Base-by-base conservation (phyloP, 2,113 vertebrate species). In the Catharus minimus region DNA sequence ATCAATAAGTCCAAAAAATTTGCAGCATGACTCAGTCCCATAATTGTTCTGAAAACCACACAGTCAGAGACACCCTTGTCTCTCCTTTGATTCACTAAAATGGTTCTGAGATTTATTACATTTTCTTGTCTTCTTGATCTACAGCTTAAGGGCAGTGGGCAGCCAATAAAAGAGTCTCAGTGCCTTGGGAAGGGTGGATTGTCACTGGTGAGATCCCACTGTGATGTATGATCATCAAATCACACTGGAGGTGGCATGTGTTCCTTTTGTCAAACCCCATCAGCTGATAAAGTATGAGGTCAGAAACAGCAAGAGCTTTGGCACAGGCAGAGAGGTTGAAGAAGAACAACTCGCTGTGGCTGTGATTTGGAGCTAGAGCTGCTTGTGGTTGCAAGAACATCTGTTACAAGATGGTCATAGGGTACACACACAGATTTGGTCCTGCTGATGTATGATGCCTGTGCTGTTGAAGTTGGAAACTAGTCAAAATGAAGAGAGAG, bases 1-100 rank as follows among this genome's bases (percentile, higher is more conserved):
- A 92, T 84, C 83, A 92, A 61, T 62, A 47, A 81, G 55, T 87
- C 81, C 66, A 93, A 58, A 85, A 90, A 69, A 94, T 85, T 28
- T 93, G 77, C 77, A 85, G 89, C 78, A 66, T 95, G 92, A 92
- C 86, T 95, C 91, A 89, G 55, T 92, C 67, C 60, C 81, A 56
- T 95, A 93, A 95, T 94, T 95, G 93, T 95, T 95, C 71, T 88
- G 93, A 87, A 94, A 97, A 91, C 83, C 89, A 88, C 75, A 90
- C 53, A 90, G 60, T 71, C 85, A 71, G 85, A 79, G 88, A 93
- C 87, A 92, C 72, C 87, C 93, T 93, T 7, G 41, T 88, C 82
- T 95, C 77, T 68, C 41, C 80, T 95, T 91, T 96, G 94, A 97
- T 97, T 97, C 93, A 91, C 93, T 94, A 61, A 95, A 97, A 90